Evolutionary conservation across 2,888 invertebrate species (phyloP).

Genomic region (Camponotus fellah): DNA sequence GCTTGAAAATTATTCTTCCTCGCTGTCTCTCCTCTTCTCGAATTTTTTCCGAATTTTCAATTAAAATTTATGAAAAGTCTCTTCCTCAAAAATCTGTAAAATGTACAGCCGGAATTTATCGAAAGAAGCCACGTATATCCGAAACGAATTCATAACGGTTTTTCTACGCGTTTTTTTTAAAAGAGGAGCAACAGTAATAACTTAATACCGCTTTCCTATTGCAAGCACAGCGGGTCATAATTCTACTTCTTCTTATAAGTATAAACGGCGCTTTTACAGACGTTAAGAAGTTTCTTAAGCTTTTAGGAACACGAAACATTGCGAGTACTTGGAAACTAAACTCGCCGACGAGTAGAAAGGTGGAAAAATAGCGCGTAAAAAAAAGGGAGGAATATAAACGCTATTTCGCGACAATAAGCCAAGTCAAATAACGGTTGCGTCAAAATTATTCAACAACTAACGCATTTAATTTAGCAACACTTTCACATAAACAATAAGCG

Average conservation of each 20-base stretch:
- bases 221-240: conserved; percentile 27
- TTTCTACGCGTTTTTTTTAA: conserved; percentile 6
- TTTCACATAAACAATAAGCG: background rate
- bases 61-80: background rate
- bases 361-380: conserved; percentile 38
- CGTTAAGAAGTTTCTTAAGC: conserved; percentile 58
- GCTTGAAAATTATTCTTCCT: background rate
- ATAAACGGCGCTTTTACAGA: conserved; percentile 53
- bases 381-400: conserved; percentile 10
- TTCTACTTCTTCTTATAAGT: conserved; percentile 54
- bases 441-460: conserved; percentile 16
- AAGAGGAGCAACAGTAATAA: background rate
- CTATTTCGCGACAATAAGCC: conserved; percentile 18
- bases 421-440: conserved; percentile 21
- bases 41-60: background rate
- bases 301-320: conserved; percentile 55
- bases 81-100: background rate
- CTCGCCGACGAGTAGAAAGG: conserved; percentile 47
- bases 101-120: background rate
- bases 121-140: background rate
- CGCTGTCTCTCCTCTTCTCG: background rate
- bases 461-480: background rate
- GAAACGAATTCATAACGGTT: background rate
- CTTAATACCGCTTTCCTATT: conserved; percentile 24
- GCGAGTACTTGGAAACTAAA: conserved; percentile 51